These are phyloP conservation scores for Fundulus diaphanus DNA, from an alignment of 2,797 vertebrate species.

Conservation along the genomic window DNA sequence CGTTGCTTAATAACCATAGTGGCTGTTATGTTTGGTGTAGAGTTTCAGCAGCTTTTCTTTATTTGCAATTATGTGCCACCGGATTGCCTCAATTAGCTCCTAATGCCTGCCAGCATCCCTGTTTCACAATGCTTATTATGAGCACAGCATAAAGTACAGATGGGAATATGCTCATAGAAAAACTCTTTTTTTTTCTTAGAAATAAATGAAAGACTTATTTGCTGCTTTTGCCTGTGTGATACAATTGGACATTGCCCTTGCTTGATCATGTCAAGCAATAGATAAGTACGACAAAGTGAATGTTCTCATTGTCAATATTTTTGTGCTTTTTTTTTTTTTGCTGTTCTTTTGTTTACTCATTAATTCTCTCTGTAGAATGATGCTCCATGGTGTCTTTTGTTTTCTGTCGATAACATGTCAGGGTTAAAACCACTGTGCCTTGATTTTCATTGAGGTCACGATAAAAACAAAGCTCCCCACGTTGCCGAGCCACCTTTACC, in stretches of 20 bases:
- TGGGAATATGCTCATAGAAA: conserved; percentile 25
- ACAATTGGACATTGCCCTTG: neutral
- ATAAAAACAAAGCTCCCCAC: neutral
- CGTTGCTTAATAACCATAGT: conserved; percentile 60
- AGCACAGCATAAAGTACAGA: conserved; percentile 31
- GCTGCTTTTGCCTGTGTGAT: neutral
- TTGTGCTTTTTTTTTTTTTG: neutral
- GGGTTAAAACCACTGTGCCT: neutral
- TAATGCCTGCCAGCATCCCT: conserved; percentile 31
- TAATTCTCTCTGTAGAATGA: neutral
- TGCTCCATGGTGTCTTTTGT: neutral
- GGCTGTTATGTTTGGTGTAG: conserved; percentile 51
- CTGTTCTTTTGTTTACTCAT: neutral
- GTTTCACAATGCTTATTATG: conserved; percentile 34
- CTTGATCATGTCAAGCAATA: neutral
- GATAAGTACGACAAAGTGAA: neutral
- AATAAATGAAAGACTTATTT: neutral
- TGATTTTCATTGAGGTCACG: neutral
- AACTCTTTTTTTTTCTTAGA: neutral
- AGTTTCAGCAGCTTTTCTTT: conserved; percentile 48
- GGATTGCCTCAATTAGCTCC: conserved; percentile 53
- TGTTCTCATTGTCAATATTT: neutral
- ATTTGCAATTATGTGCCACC: conserved; percentile 56
- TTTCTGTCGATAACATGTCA: neutral
- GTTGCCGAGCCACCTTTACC: neutral